Percentiles rank a stretch among this genome's conserved stretches.
Evolutionary conservation across 2,113 vertebrate species (phyloP).

Genomic region (Shinisaurus crocodilurus): DNA sequence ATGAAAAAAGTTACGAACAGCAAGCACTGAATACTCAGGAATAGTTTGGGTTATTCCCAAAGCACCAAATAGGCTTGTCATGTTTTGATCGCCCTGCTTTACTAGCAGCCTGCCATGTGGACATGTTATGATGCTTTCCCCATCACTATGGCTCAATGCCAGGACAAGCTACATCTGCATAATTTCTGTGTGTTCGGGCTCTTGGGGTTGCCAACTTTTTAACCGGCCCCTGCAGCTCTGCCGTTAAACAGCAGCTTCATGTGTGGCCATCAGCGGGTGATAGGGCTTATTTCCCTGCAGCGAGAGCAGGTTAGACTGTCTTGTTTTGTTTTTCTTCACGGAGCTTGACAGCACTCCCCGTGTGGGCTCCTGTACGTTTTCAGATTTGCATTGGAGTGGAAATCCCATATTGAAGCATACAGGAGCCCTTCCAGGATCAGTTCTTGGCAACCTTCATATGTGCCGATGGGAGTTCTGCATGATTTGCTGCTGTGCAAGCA

Average conservation of each 20-base stretch:
- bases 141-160: background rate
- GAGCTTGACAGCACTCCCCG: no score
- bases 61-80: slow-evolving; percentile 12
- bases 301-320: background rate
- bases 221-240: background rate
- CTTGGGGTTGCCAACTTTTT: background rate
- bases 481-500: background rate
- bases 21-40: slow-evolving; percentile 36
- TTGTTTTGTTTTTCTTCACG: background rate
- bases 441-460: background rate
- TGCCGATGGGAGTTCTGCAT: background rate
- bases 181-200: background rate
- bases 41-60: slow-evolving; percentile 13
- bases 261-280: background rate
- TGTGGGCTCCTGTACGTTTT: no score
- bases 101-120: background rate
- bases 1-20: slow-evolving; percentile 23
- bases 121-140: background rate
- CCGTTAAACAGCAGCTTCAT: background rate
- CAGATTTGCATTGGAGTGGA: background rate
- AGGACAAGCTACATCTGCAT: background rate
- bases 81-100: slow-evolving; percentile 22
- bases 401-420: background rate
- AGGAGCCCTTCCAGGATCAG: background rate
- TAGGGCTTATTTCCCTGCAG: background rate